Percentiles rank a stretch among this genome's conserved stretches.
Conservation (phyloP, 2,113 vertebrate species). For the Jacana jacana region DNA sequence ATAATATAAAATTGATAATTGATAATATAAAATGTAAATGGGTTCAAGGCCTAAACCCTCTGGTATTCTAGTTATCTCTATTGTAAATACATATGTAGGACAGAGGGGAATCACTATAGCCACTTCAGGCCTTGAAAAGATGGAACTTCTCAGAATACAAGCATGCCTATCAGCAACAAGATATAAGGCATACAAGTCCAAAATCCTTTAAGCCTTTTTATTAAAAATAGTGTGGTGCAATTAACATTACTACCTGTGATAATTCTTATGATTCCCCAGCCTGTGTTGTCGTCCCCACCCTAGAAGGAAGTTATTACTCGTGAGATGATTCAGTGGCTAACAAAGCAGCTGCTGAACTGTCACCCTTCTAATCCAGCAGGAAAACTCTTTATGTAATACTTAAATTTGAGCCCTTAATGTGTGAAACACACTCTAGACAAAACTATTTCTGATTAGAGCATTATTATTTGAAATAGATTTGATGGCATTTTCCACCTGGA, state of each 20-base stretch:
- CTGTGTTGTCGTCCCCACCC: background rate
- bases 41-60: background rate
- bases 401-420: background rate
- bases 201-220: background rate
- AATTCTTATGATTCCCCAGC: background rate
- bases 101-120: background rate
- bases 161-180: background rate
- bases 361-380: background rate
- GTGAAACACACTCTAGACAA: background rate
- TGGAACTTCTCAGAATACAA: background rate
- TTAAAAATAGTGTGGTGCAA: background rate
- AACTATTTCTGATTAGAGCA: background rate
- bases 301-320: background rate
- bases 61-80: background rate
- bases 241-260: background rate
- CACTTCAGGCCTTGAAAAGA: background rate
- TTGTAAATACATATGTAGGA: accelerated
- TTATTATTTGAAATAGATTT: background rate
- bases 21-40: too few relatives aligned
- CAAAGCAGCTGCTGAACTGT: background rate
- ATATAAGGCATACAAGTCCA: background rate
- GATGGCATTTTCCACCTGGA: background rate
- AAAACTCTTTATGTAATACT: background rate
- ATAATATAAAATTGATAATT: background rate
- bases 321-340: background rate